Evolutionary conservation across 2,888 invertebrate genomes (phyloP).

Genomic region (Mesochorus sp.): DNA sequence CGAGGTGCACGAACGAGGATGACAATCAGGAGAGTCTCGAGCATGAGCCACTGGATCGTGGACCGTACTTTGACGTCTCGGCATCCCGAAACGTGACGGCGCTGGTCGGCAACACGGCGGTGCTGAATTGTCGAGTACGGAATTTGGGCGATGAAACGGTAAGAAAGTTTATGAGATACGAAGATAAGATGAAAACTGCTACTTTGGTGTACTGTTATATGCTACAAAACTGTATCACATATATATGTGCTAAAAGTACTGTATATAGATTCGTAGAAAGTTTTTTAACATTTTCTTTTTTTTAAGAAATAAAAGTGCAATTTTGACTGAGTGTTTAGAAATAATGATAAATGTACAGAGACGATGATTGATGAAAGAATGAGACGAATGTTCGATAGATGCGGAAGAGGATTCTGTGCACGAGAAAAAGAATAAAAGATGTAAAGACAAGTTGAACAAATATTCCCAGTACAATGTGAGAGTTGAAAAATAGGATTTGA

Average conservation of each 20-base stretch:
- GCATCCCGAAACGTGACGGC: conserved; percentile 91
- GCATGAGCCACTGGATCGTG: conserved; percentile 83
- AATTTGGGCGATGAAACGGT: conserved; percentile 91
- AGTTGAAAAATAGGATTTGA: too few species aligned
- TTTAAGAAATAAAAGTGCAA: conserved; percentile 1
- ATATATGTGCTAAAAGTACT: too few species aligned
- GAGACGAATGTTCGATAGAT: not conserved
- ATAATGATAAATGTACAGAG: not conserved
- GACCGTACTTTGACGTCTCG: conserved; percentile 88
- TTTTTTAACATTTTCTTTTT: conserved; percentile 8
- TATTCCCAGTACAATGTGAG: too few species aligned
- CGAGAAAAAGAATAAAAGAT: too few species aligned
- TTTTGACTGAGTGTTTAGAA: not conserved
- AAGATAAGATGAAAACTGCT: not conserved
- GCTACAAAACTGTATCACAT: too few species aligned
- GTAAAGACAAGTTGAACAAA: too few species aligned
- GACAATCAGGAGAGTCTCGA: conserved; percentile 80
- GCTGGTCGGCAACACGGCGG: conserved; percentile 89
- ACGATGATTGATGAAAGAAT: not conserved
- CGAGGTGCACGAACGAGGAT: conserved; percentile 77
- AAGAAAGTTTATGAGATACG: conserved; percentile 72
- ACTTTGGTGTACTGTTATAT: too few species aligned
- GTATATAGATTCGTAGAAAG: too few species aligned
- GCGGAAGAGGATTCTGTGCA: not conserved
- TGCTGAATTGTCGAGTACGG: conserved; percentile 89